These are phyloP conservation scores for Boleophthalmus pectinirostris DNA, from an alignment of 2,113 vertebrate genomes.

Conservation along the genomic window DNA sequence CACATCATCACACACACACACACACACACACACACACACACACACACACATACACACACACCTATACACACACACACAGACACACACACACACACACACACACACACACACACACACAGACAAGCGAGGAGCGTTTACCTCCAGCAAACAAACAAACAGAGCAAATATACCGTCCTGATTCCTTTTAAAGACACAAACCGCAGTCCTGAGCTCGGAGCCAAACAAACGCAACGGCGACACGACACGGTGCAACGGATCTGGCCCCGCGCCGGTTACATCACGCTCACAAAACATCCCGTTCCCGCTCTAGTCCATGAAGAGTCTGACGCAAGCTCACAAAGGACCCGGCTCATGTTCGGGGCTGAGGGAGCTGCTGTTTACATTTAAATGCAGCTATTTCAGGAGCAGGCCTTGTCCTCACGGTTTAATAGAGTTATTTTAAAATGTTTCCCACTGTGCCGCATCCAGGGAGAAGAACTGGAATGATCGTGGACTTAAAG, in stretches of 20 bases:
- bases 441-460: no score
- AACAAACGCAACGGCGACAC: not conserved
- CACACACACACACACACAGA: no score
- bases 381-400: not conserved
- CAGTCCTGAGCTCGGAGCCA: not conserved
- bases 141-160: not conserved
- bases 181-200: slow-evolving; percentile 1
- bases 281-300: not conserved
- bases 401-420: not conserved
- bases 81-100: no score
- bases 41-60: no score
- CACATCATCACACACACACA: no score
- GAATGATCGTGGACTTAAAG: not conserved
- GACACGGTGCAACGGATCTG: slow-evolving; percentile 4
- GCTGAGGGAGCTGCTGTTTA: not conserved
- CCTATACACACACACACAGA: no score
- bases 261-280: slow-evolving; percentile 14
- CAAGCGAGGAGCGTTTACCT: no score
- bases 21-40: no score
- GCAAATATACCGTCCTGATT: not conserved
- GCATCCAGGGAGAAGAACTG: no score
- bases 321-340: slow-evolving; percentile 1
- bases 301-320: not conserved
- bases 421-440: not conserved
- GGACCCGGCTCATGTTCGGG: not conserved